phyloP scores from a whole-genome alignment of 2,797 vertebrate species.

The Sarcophilus harrisii region DNA sequence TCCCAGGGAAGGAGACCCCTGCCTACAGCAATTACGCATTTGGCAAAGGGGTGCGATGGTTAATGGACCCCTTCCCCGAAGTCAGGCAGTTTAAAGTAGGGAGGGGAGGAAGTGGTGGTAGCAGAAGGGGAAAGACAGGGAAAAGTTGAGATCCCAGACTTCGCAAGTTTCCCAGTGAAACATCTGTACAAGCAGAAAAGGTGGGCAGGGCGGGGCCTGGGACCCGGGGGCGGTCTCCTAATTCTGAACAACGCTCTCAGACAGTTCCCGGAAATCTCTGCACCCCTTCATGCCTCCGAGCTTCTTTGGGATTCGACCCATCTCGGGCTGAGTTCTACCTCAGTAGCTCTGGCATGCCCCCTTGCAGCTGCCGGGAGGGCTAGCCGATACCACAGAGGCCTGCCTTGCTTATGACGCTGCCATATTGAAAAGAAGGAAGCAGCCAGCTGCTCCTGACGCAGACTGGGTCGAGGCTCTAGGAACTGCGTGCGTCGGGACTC shows the following conservation, averaged over 20 bases:
- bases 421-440: constrained; percentile 71
- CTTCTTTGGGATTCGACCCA: neutral
- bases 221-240: neutral
- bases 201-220: neutral
- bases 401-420: constrained; percentile 65
- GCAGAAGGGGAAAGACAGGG: neutral
- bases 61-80: neutral
- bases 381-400: neutral
- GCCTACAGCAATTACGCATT: constrained; percentile 13
- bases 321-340: neutral
- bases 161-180: constrained; percentile 46
- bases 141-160: constrained; percentile 69
- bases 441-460: constrained; percentile 59
- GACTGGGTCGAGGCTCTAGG: neutral
- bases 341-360: neutral
- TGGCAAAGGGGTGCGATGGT: neutral
- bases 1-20: neutral
- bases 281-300: neutral
- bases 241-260: neutral
- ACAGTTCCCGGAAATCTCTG: neutral
- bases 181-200: constrained; percentile 51
- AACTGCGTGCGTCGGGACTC: constrained; percentile 26
- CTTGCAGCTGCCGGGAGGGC: neutral
- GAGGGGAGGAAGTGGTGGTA: neutral
- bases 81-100: neutral